Base-by-base conservation (phyloP, 2,797 vertebrate species). In the Lemur catta region DNA sequence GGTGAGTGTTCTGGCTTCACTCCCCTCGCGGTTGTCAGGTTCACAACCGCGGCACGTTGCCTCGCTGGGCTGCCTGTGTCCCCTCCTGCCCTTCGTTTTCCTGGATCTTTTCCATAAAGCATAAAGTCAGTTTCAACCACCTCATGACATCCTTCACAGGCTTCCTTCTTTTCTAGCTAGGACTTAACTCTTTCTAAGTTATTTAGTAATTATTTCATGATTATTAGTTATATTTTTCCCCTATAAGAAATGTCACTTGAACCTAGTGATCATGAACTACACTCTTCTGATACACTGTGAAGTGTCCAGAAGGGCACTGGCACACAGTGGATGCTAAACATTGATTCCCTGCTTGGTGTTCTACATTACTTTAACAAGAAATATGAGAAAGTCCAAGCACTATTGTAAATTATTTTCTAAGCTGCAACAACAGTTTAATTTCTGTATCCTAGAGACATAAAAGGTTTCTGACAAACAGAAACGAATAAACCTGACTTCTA, bases 351-450 rank as follows among this genome's bases (percentile, higher is more conserved):
- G 1, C 17, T 72, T 76, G 7, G 17, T 48, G 48, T 46, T 61
- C 59, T 55, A 46, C 33, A 52, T n/a, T 65, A 38, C 43, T 63
- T 85, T 75, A 78, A 74, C 79, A 94, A 89, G 9, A 81, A 65
- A 63, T 13, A 35, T 57, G 13, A 35, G 13, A 35, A 86, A 85
- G n/a, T 69, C n/a, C 57, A 87, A 94, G 28, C 8, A 71, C 12
- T 38, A 3, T 30, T 92, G 6, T 69, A 74, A 93, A 55, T 95
- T 72, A 89, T 89, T 93, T 95, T 88, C n/a, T 92, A 81, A 93
- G 48, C 81, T 85, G 74, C 13, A 20, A 79, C 7, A 80, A 50
- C 30, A 92, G 7, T 74, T 96, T 95, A 28, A 71, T 75, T 95
- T 95, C 57, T 67, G 33, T 92, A 93, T 87, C 46, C 24, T 48